These are phyloP conservation scores for Drymodes brunneopygia DNA, from an alignment of 2,113 vertebrate species.

Conservation along the genomic window DNA sequence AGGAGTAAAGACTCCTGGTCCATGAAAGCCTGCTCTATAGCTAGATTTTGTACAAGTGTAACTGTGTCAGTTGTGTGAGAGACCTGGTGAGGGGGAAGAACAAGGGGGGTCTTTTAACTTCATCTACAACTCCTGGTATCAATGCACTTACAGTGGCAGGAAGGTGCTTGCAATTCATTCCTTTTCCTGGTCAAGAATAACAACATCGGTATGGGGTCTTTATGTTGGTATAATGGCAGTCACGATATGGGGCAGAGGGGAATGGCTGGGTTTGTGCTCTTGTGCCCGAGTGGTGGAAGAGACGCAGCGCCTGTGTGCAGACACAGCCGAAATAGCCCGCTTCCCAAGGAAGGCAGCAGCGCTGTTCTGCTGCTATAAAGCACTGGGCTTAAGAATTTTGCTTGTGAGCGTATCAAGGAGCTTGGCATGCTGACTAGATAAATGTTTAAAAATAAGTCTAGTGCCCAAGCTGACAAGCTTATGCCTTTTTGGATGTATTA, in stretches of 20 bases:
- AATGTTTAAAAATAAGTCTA: conserved; percentile 65
- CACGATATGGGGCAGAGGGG: background rate
- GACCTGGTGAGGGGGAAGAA: background rate
- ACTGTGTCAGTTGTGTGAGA: background rate
- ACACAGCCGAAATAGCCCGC: fast-evolving
- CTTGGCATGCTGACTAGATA: conserved; percentile 61
- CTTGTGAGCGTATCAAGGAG: conserved; percentile 30
- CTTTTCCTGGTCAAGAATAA: conserved; percentile 24
- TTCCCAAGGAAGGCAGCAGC: background rate
- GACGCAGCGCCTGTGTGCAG: background rate
- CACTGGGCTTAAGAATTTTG: conserved; percentile 37
- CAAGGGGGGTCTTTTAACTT: conserved; percentile 22
- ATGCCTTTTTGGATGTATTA: background rate
- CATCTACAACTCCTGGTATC: conserved; percentile 1
- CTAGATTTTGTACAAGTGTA: conserved; percentile 1
- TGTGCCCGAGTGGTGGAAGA: background rate
- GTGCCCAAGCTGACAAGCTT: conserved; percentile 32
- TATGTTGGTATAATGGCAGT: conserved; percentile 18
- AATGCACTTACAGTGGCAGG: conserved; percentile 38
- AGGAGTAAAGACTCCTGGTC: conserved; percentile 9
- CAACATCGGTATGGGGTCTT: background rate
- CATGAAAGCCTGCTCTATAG: conserved; percentile 22
- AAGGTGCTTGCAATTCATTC: conserved; percentile 39
- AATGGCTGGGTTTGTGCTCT: background rate
- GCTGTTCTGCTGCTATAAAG: background rate